phyloP scores from a whole-genome alignment of 2,113 vertebrate genomes.

The Anthoscopus minutus region DNA sequence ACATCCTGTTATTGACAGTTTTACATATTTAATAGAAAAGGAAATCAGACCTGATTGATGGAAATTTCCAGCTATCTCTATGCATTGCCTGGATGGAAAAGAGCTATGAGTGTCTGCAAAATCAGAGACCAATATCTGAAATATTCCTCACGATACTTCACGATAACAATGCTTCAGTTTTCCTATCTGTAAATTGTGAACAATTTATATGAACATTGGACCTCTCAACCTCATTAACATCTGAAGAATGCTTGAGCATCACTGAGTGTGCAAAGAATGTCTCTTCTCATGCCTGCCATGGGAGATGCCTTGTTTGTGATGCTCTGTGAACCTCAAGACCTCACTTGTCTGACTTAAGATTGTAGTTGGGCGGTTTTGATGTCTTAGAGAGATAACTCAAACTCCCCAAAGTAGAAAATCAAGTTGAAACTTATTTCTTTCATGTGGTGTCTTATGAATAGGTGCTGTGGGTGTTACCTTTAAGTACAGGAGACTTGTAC shows the following conservation, averaged over 20 bases:
- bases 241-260: neutral
- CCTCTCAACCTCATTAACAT: neutral
- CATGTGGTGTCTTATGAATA: slow-evolving; percentile 19
- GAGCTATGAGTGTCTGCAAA: neutral
- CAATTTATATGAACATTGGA: neutral
- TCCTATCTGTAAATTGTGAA: neutral
- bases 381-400: neutral
- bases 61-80: neutral
- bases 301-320: neutral
- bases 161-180: neutral
- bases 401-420: slow-evolving; percentile 16
- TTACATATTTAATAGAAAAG: neutral
- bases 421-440: slow-evolving; percentile 51
- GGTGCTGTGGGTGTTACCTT: neutral
- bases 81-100: neutral
- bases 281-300: neutral
- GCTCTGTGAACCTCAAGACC: neutral
- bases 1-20: neutral
- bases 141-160: neutral
- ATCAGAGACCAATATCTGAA: neutral
- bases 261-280: neutral
- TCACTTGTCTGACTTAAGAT: neutral
- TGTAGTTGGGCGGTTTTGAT: neutral
- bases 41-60: neutral
- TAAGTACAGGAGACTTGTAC: neutral